Evolutionary conservation across 2,888 invertebrate species (phyloP), one percentile per base, ranked within the genome.

Genomic region (Diaphora mendica): DNA sequence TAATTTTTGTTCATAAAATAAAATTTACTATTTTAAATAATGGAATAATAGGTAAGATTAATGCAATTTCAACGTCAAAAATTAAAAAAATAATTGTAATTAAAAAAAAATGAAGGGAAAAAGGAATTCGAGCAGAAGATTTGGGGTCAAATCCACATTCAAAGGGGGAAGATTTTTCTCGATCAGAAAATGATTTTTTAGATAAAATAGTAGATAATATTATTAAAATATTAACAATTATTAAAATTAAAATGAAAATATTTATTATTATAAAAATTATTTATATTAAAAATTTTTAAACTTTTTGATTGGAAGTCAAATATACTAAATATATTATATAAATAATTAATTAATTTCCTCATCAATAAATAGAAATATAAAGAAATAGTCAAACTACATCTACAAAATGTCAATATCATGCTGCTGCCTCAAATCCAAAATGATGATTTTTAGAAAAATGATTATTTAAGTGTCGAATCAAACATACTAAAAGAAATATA

Each of bases 301-400:
- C 96, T 91, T 96, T 96, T 96, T 97, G 96, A 97, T 97, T 97
- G 97, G 97, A 97, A 97, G 92, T 97, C 96, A 97, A 96, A 96
- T 96, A 96, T 97, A 97, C 96, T 97, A 90, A 88, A 94, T 97
- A 96, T 97, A 97, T 95, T 97, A 96, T 96, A 96, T 96, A 96
- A 96, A 96, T 96, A 91, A 86, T 93, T 96, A 85, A 71, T 84
- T 83, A 79, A n/a, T n/a, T n/a, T n/a, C 96, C 96, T 96, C 97
- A 97, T 96, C 97, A 97, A 86, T 97, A 97, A 89, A 97, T 96
- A 82, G 96, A 96, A 78, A 97, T 92, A 90, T 96, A 92, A 62
- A 93, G 79, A 65, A 93, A 93, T 91, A 92, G 85, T 91, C 91
- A 91, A 33, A 93, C 89, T 80, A 92, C 91, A 86, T 92, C 93